These are phyloP conservation scores for Fringilla coelebs DNA, from an alignment of 2,797 vertebrate species.

Conservation along the genomic window DNA sequence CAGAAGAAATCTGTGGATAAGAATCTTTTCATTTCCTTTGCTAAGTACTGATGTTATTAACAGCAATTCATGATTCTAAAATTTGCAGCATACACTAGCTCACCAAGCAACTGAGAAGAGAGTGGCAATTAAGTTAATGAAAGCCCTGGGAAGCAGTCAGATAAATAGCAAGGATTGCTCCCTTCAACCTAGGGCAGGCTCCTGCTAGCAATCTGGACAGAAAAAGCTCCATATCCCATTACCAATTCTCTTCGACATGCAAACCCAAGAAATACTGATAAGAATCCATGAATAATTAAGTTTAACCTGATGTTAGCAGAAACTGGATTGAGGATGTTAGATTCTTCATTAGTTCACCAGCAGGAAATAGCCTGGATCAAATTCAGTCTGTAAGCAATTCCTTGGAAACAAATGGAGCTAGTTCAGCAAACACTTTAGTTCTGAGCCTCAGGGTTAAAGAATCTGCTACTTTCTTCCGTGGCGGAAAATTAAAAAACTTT, in stretches of 20 bases:
- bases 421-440: background rate
- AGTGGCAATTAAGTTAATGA: constrained; percentile 18
- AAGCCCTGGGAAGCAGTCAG: background rate
- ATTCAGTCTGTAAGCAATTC: constrained; percentile 1
- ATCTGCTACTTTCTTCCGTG: background rate
- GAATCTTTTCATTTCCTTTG: background rate
- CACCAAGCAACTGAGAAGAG: background rate
- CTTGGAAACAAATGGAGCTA: background rate
- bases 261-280: constrained; percentile 11
- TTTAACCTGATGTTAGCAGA: constrained; percentile 33
- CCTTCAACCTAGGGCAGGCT: background rate
- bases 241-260: background rate
- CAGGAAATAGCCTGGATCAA: constrained; percentile 6
- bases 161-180: background rate
- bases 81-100: background rate
- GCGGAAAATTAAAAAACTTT: background rate
- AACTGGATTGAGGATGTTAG: background rate
- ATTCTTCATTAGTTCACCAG: background rate
- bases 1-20: background rate
- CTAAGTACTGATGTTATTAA: background rate
- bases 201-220: background rate
- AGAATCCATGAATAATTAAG: constrained; percentile 46
- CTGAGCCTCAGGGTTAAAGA: background rate
- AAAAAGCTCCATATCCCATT: constrained; percentile 22
- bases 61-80: background rate